Percentiles rank a stretch among this genome's conserved stretches.
Conservation (phyloP, 2,113 vertebrate species). For the Siphamia tubifer region DNA sequence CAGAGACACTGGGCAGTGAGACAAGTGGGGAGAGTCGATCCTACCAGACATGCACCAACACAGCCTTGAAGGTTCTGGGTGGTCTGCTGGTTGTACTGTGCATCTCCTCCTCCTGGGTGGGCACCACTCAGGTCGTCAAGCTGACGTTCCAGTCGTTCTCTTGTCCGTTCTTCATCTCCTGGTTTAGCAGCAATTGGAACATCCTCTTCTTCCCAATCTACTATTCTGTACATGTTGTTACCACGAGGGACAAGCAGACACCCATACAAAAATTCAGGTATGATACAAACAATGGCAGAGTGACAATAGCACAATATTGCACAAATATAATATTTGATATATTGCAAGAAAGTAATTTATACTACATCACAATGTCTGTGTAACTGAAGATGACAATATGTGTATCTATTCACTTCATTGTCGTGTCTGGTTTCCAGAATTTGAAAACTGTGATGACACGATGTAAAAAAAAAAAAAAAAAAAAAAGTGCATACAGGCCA, state of each 20-base stretch:
- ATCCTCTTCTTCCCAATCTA: slow-evolving; percentile 98
- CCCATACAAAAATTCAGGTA: slow-evolving; percentile 97
- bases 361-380: too few relatives aligned
- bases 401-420: too few relatives aligned
- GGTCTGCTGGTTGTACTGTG: slow-evolving; percentile 93
- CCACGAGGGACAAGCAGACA: slow-evolving; percentile 92
- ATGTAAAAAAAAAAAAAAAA: too few relatives aligned
- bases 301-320: too few relatives aligned
- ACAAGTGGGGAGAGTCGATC: slow-evolving; percentile 71
- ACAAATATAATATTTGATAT: too few relatives aligned
- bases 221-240: slow-evolving; percentile 92
- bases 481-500: too few relatives aligned
- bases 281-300: too few relatives aligned
- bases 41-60: slow-evolving; percentile 85
- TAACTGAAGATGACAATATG: too few relatives aligned
- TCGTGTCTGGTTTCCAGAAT: too few relatives aligned
- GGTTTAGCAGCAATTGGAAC: slow-evolving; percentile 99
- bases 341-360: too few relatives aligned
- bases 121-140: slow-evolving; percentile 96
- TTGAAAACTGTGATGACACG: too few relatives aligned
- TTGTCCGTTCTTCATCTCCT: slow-evolving; percentile 99
- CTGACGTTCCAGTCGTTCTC: slow-evolving; percentile 97
- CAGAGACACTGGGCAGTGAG: slow-evolving; percentile 84
- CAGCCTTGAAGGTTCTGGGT: slow-evolving; percentile 89
- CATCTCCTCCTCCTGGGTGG: slow-evolving; percentile 96